Evolutionary conservation across 2,888 invertebrate genomes (phyloP).

Genomic region (Neuroscelio doddi): DNA sequence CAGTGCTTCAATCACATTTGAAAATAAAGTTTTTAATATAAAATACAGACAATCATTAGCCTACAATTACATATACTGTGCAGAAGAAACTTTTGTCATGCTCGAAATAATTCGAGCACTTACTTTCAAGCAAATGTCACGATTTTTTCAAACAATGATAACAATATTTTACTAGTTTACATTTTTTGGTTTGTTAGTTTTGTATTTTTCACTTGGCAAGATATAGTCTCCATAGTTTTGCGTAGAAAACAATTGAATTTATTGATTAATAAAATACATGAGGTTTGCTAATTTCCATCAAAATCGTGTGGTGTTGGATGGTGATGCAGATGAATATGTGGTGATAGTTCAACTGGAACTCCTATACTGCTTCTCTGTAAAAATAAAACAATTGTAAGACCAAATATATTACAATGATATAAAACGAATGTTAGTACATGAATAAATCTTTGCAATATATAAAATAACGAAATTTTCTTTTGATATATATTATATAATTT

Average conservation of each 20-base stretch:
- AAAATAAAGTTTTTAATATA: slow-evolving; percentile 44
- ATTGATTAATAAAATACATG: background rate
- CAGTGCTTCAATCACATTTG: slow-evolving; percentile 36
- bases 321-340: slow-evolving; percentile 71
- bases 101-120: slow-evolving; percentile 23
- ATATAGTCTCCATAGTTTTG: too few relatives aligned
- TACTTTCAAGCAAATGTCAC: slow-evolving; percentile 27
- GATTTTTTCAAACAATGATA: background rate
- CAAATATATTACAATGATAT: slow-evolving; percentile 27
- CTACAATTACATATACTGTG: slow-evolving; percentile 38
- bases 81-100: slow-evolving; percentile 36
- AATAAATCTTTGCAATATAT: too few relatives aligned
- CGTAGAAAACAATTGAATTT: too few relatives aligned
- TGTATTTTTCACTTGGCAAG: too few relatives aligned
- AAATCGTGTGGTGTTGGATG: slow-evolving; percentile 62
- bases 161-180: background rate
- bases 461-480: too few relatives aligned
- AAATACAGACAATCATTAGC: slow-evolving; percentile 33
- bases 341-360: slow-evolving; percentile 72
- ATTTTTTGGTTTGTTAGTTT: too few relatives aligned
- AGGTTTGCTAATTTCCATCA: slow-evolving; percentile 57
- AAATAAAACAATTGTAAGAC: slow-evolving; percentile 41
- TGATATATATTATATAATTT: too few relatives aligned
- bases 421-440: too few relatives aligned
- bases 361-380: slow-evolving; percentile 71